Conservation (phyloP, 2,888 invertebrate species). For the Meloe dianella region DNA sequence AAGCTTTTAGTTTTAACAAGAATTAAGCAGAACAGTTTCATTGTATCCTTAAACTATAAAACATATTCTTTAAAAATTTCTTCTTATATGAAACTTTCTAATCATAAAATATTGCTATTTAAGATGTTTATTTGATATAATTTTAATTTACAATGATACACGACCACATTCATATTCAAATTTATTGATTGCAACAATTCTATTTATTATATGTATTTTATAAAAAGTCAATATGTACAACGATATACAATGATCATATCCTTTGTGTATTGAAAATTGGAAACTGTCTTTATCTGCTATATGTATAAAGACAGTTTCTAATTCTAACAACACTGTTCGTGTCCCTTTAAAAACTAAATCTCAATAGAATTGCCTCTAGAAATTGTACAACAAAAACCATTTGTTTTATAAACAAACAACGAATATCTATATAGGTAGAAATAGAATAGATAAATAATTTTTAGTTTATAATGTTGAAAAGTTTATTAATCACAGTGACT, state of each 20-base stretch:
- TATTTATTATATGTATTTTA: neutral
- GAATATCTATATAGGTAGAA: no score
- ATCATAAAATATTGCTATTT: neutral
- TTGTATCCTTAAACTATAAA: slow-evolving; percentile 8
- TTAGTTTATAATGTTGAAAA: no score
- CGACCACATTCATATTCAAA: neutral
- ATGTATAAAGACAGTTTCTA: neutral
- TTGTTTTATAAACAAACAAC: slow-evolving; percentile 10
- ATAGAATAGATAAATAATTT: no score
- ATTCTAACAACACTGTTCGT: slow-evolving; percentile 6
- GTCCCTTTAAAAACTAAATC: slow-evolving; percentile 13
- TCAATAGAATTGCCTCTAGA: slow-evolving; percentile 4
- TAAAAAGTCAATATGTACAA: neutral
- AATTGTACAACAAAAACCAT: slow-evolving; percentile 12
- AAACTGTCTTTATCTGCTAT: slow-evolving; percentile 13
- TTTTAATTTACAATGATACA: neutral
- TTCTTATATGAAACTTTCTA: neutral
- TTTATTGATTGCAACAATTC: neutral
- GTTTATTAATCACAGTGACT: slow-evolving; percentile 13
- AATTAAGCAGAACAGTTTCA: slow-evolving; percentile 4
- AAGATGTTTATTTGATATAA: neutral
- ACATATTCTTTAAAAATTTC: neutral
- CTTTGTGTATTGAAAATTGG: slow-evolving; percentile 5
- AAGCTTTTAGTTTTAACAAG: neutral
- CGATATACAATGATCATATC: slow-evolving; percentile 1